phyloP scores from a whole-genome alignment of 2,113 vertebrate species.

The Formicarius rufipectus region DNA sequence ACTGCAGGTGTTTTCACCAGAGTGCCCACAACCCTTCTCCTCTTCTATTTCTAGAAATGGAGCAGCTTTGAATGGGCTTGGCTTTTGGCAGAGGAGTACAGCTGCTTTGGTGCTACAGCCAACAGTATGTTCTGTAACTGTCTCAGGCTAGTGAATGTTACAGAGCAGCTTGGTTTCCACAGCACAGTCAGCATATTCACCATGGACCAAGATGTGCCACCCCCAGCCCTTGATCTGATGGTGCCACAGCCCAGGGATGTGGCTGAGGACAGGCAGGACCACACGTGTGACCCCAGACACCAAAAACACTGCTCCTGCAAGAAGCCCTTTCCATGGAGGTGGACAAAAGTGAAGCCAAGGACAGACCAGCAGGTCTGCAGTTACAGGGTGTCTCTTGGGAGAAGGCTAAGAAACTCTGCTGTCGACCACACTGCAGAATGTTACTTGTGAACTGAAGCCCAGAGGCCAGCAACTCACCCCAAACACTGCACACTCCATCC shows the following conservation, averaged over 20 bases:
- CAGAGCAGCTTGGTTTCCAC: neutral
- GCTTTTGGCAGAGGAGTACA: neutral
- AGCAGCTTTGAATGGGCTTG: neutral
- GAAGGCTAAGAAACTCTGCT: neutral
- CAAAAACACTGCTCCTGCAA: neutral
- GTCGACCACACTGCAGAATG: rapidly evolving
- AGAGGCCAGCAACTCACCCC: neutral
- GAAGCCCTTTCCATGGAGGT: neutral
- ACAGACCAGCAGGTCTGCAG: neutral
- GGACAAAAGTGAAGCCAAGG: neutral
- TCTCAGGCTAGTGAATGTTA: neutral
- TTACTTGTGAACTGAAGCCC: neutral
- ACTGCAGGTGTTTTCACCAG: neutral
- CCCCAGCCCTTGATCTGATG: neutral
- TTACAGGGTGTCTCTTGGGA: rapidly evolving
- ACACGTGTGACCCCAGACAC: rapidly evolving
- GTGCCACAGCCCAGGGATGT: rapidly evolving
- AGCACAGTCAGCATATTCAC: neutral
- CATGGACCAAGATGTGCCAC: rapidly evolving
- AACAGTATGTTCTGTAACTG: neutral
- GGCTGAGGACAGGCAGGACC: neutral
- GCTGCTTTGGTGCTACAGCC: neutral
- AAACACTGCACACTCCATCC: rapidly evolving
- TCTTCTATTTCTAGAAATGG: neutral
- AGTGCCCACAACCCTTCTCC: neutral